Evolutionary conservation across 2,113 vertebrate species (phyloP), one percentile per base, ranked within the genome.

Genomic region (Eurypyga helias): DNA sequence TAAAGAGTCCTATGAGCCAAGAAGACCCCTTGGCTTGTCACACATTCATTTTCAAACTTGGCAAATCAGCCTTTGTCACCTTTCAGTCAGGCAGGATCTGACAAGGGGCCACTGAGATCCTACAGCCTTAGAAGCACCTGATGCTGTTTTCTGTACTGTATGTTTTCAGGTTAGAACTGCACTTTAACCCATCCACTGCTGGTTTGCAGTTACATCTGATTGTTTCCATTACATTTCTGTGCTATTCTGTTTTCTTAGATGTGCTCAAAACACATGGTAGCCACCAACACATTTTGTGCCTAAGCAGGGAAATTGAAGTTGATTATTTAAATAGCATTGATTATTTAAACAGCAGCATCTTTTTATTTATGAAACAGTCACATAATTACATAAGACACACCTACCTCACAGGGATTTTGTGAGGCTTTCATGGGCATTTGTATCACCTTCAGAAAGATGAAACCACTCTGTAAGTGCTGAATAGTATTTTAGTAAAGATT

Each of bases 401-500:
- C 80, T 94, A 93, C 95, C 86, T 94, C 88, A 92, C 90, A 95
- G 34, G 61, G 70, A 52, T 48, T 18, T 86, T 92, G 86, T 95
- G 92, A 81, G 86, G 64, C 15, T 92, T 90, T 67, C 76, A 16
- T 2, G 1, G 67, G 52, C 78, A 23, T 89, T 87, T 72, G 6
- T 85, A 19, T 45, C 51, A 24, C 34, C 21, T 55, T 94, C 45
- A 62, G 52, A 81, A 96, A 91, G n/a, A 64, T 1, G 2, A 95
- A 93, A 26, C 64, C n/a, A 34, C 48, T 18, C 64, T 92, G 17
- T 84, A 84, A 89, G 38, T 55, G 34, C 60, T 86, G 81, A 38
- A 51, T 71, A 57, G 6, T 75, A 87, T 93, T 96, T 92, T 87
- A 92, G 92, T 96, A 95, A 97, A 94, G 61, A 87, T 16, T 57